Evolutionary conservation across 2,888 invertebrate species (phyloP).

Genomic region (Ischnus inquisitorius): DNA sequence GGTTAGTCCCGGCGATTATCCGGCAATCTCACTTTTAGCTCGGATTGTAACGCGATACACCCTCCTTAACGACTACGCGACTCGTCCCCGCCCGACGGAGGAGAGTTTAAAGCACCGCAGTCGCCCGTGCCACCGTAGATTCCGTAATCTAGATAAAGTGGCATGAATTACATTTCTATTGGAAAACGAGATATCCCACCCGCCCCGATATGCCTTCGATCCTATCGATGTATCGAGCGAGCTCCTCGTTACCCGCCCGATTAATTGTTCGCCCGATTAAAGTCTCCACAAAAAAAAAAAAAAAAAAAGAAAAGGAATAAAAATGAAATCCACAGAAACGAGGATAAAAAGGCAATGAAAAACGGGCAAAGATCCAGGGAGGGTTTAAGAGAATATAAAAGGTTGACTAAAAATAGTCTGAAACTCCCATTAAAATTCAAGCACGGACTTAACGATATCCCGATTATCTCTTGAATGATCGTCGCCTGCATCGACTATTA

Average conservation of each 20-base stretch:
- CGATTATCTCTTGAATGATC: slow-evolving; percentile 68
- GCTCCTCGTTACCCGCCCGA: slow-evolving; percentile 32
- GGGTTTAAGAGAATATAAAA: neutral
- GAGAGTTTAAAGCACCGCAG: neutral
- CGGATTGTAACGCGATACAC: too few species aligned
- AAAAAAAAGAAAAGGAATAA: slow-evolving; percentile 10
- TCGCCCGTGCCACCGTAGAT: slow-evolving; percentile 73
- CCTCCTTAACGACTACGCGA: too few species aligned
- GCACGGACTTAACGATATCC: slow-evolving; percentile 30
- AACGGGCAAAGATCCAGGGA: neutral
- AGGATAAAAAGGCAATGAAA: slow-evolving; percentile 3
- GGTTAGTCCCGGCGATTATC: too few species aligned
- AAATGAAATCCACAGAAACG: neutral
- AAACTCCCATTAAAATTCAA: slow-evolving; percentile 13
- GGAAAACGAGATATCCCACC: slow-evolving; percentile 56
- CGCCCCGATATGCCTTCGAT: slow-evolving; percentile 37
- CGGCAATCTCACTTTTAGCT: too few species aligned
- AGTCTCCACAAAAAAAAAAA: neutral
- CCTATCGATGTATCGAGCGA: slow-evolving; percentile 22
- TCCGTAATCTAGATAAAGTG: slow-evolving; percentile 76
- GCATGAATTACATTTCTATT: slow-evolving; percentile 76
- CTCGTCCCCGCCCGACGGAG: too few species aligned
- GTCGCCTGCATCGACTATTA: slow-evolving; percentile 17
- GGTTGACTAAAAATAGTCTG: slow-evolving; percentile 1
- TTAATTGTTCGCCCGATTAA: slow-evolving; percentile 53